Percentiles rank a stretch among this genome's conserved stretches.
phyloP scores from a whole-genome alignment of 2,797 vertebrate species.

The Chromis chromis region DNA sequence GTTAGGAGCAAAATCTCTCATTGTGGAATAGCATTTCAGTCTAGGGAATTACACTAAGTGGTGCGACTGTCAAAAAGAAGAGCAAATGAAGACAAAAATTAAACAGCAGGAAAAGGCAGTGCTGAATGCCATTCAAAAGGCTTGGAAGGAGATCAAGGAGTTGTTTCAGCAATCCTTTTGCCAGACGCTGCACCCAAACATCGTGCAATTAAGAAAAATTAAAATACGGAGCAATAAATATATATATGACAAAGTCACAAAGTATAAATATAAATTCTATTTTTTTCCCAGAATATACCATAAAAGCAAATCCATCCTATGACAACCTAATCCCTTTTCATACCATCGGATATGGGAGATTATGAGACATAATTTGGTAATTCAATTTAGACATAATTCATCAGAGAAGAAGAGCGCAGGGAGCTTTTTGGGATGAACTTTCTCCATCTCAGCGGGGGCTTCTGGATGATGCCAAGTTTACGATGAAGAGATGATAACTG shows the following conservation, averaged over 20 bases:
- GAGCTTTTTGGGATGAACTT: slow-evolving; percentile 56
- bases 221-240: slow-evolving; percentile 63
- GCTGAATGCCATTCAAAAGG: slow-evolving; percentile 76
- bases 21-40: slow-evolving; percentile 88
- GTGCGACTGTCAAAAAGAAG: slow-evolving; percentile 82
- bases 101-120: slow-evolving; percentile 56
- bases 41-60: slow-evolving; percentile 89
- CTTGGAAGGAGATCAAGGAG: slow-evolving; percentile 76
- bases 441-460: slow-evolving; percentile 61
- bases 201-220: slow-evolving; percentile 75
- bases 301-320: slow-evolving; percentile 71
- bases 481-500: slow-evolving; percentile 62
- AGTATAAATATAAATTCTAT: slow-evolving; percentile 41
- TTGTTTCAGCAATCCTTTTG: slow-evolving; percentile 61
- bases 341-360: slow-evolving; percentile 70
- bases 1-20: slow-evolving; percentile 81
- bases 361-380: slow-evolving; percentile 75
- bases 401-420: slow-evolving; percentile 50
- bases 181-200: slow-evolving; percentile 65
- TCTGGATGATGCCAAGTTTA: slow-evolving; percentile 58
- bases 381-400: slow-evolving; percentile 74
- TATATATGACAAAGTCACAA: slow-evolving; percentile 58
- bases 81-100: slow-evolving; percentile 37
- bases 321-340: slow-evolving; percentile 74
- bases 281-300: slow-evolving; percentile 54